Evolutionary conservation across 2,113 vertebrate species (phyloP), one percentile per base, ranked within the genome.

Genomic region (Barbus barbus): DNA sequence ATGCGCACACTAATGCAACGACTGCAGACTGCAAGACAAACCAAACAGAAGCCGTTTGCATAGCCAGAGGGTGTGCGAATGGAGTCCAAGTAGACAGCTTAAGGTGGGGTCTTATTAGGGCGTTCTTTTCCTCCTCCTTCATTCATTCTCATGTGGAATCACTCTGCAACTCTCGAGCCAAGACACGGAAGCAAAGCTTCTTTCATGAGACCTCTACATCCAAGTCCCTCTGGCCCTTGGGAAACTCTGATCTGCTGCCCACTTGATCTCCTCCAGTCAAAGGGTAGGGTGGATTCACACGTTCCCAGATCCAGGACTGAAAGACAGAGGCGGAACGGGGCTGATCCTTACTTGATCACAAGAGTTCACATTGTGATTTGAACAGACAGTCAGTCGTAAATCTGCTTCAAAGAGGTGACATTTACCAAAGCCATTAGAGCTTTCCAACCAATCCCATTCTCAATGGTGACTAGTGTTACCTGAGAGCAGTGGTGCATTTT

Each of bases 41-140:
- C n/a, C n/a, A n/a, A n/a, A n/a, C 67, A 41, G 61, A 28, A 83
- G 38, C 44, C 16, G 33, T 56, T 82, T 80, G 13, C 20, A 58
- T 51, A 53, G n/a, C 71, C 75, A 48, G 33, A 80, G 46, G 22
- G 36, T 26, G 28, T 8, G 38, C 18, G 81, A 83, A 77, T 24
- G n/a, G 5, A 51, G 53, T 24, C 44, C 26, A 41, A 76, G 56
- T 22, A 77, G 76, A 65, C 14, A n/a, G 4, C 76, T 22, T 24
- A 20, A 60, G 44, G 22, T 16, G 7, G 26, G 20, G n/a, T 26
- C 65, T 24, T 63, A 7, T 18, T 60, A 8, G 9, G 22, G 51
- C 1, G 16, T 24, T 56, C 44, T 16, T 38, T 26, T 44, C 65
- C 16, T 8, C 18, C 76, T 28, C n/a, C 26, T 28, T n/a, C 75